Evolutionary conservation across 2,888 invertebrate genomes (phyloP).

Genomic region (Heliconius charithonia): DNA sequence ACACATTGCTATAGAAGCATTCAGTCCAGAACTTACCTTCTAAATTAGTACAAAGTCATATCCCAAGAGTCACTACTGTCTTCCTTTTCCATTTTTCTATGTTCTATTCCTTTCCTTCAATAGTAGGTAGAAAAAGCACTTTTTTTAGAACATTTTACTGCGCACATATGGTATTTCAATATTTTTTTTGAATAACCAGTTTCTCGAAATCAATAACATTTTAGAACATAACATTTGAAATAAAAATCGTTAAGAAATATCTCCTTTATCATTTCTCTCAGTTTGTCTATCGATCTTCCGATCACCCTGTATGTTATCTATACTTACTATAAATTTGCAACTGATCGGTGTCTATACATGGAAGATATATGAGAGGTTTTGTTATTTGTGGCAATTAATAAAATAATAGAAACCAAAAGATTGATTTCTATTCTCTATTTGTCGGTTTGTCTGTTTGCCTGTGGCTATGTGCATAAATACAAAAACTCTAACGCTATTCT

Average conservation of each 20-base stretch:
- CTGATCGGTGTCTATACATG: neutral
- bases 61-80: conserved; percentile 34
- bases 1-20: conserved; percentile 38
- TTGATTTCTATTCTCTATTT: neutral
- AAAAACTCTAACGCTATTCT: too few relatives aligned
- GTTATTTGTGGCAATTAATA: neutral
- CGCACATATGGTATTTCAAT: too few relatives aligned
- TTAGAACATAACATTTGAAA: too few relatives aligned
- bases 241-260: too few relatives aligned
- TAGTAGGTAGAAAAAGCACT: neutral
- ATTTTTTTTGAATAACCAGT: too few relatives aligned
- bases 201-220: too few relatives aligned
- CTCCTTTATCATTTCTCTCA: too few relatives aligned
- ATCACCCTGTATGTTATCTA: neutral
- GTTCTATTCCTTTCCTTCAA: neutral
- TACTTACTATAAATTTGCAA: neutral
- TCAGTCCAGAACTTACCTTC: conserved; percentile 38
- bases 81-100: conserved; percentile 6
- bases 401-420: neutral
- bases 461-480: too few relatives aligned
- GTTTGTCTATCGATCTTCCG: too few relatives aligned
- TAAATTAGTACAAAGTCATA: neutral
- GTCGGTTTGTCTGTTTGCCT: too few relatives aligned
- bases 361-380: neutral
- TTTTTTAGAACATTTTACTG: neutral